Conservation (phyloP, 2,797 vertebrate species). For the Sebastolobus alascanus region DNA sequence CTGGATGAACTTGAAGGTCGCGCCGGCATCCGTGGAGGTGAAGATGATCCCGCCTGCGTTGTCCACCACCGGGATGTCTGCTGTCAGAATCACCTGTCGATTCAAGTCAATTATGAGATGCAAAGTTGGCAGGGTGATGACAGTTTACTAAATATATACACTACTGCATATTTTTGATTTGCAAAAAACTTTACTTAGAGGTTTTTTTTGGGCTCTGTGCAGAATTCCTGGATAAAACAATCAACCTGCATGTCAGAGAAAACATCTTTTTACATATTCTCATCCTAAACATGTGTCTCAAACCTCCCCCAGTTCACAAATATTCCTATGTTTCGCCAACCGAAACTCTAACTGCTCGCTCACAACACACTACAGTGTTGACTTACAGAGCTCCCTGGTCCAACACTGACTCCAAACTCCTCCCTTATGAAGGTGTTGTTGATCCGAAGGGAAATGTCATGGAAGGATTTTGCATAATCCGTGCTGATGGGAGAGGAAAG, state of each 20-base stretch:
- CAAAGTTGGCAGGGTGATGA: too few relatives aligned
- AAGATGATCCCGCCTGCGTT: conserved; percentile 83
- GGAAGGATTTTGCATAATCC: conserved; percentile 88
- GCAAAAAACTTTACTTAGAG: not conserved
- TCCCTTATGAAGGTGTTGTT: conserved; percentile 86
- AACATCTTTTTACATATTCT: not conserved
- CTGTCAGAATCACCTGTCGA: conserved; percentile 85
- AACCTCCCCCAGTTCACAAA: not conserved
- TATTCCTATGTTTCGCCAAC: not conserved
- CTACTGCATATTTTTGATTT: not conserved
- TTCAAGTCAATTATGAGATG: not conserved
- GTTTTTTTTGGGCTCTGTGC: not conserved
- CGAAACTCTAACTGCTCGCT: not conserved
- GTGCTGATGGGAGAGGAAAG: conserved; percentile 69
- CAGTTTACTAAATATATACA: not conserved
- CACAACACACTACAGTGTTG: too few relatives aligned
- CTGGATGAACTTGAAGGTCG: conserved; percentile 82
- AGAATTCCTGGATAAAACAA: not conserved
- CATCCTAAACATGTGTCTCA: not conserved
- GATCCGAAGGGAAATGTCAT: conserved; percentile 84
- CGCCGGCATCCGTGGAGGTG: conserved; percentile 84
- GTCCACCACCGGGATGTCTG: conserved; percentile 75
- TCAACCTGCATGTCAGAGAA: not conserved
- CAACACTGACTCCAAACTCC: conserved; percentile 87
- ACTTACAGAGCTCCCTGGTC: conserved; percentile 85